Percentiles rank a stretch among this genome's conserved stretches.
Evolutionary conservation across 1,140 invertebrate species (phyloP).

Genomic region (Acyrthosiphon pisum): DNA sequence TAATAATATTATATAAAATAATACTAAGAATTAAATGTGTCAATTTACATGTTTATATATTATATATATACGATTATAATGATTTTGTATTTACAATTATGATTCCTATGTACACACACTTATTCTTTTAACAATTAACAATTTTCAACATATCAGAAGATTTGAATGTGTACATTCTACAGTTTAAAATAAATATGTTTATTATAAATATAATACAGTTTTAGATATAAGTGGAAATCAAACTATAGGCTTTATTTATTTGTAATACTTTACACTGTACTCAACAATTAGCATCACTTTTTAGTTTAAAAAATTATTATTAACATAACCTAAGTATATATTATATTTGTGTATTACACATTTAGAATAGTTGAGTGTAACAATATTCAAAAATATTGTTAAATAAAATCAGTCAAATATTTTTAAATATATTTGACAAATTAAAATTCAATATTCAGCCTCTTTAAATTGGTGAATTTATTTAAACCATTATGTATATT

Average conservation of each 20-base stretch:
- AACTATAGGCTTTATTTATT: slow-evolving; percentile 28
- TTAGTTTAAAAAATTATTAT: slow-evolving; percentile 26
- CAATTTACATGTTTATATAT: slow-evolving; percentile 57
- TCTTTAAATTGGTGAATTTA: background rate
- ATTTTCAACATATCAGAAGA: slow-evolving; percentile 54
- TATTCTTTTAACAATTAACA: slow-evolving; percentile 38
- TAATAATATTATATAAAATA: slow-evolving; percentile 14
- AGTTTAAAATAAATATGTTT: slow-evolving; percentile 4
- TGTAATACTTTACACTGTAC: slow-evolving; percentile 20
- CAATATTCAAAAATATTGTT: slow-evolving; percentile 1
- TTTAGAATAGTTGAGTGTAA: slow-evolving; percentile 25
- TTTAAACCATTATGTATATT: background rate
- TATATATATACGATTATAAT: background rate
- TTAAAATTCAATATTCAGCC: background rate
- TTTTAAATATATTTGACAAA: slow-evolving; percentile 14
- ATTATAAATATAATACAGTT: background rate
- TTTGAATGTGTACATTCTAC: slow-evolving; percentile 33
- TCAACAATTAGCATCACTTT: background rate
- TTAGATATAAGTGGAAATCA: slow-evolving; percentile 43
- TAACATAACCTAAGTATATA: slow-evolving; percentile 11
- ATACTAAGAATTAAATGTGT: slow-evolving; percentile 51
- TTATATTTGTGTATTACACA: background rate
- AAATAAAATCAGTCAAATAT: background rate
- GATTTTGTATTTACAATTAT: slow-evolving; percentile 49
- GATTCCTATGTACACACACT: slow-evolving; percentile 29